Base-by-base conservation (phyloP, 2,888 invertebrate species). In the Entomobrya proxima region DNA sequence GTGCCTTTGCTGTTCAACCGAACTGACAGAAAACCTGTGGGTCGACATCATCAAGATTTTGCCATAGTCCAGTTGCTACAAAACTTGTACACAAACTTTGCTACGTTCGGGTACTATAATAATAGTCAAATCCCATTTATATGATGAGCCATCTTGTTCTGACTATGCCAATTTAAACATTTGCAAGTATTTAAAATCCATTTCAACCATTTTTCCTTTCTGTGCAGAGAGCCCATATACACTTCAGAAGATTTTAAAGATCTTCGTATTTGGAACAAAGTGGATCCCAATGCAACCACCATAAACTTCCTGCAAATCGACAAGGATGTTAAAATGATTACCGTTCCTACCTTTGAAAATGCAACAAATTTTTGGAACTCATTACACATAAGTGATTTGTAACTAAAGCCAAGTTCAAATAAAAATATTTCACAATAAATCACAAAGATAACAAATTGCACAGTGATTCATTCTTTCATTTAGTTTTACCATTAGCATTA, bases 331-430 rank as follows among this genome's bases (percentile, higher is more conserved):
- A 85, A 81, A 67, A 87, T 87, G 87, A 82, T 85, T n/a, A 77
- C 72, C 7, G 64, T 87, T 55, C 85, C 87, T 32, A 40, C 85
- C 15, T 87, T 87, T 64, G 85, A 87, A 82, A 85, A 81, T 78
- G 87, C 87, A 69, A 85, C 87, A 7, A 78, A 72, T 21, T 87
- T 87, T 75, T 87, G 87, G 87, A 69, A 87, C 58, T 87, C 87
- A 1, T 58, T 87, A 61, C n/a, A 76, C 18, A 87, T 87, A 21
- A 32, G 58, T 37, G 87, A 87, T 37, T 67, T 87, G 27, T 87
- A 61, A 74, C 15, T 4, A n/a, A n/a, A n/a, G n/a, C n/a, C n/a
- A n/a, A n/a, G n/a, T n/a, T n/a, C n/a, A n/a, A n/a, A n/a, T n/a
- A n/a, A n/a, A n/a, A n/a, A n/a, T n/a, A n/a, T n/a, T n/a, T n/a